These are phyloP conservation scores for Poeciliopsis turneri DNA, from an alignment of 2,797 vertebrate species.

Conservation along the genomic window DNA sequence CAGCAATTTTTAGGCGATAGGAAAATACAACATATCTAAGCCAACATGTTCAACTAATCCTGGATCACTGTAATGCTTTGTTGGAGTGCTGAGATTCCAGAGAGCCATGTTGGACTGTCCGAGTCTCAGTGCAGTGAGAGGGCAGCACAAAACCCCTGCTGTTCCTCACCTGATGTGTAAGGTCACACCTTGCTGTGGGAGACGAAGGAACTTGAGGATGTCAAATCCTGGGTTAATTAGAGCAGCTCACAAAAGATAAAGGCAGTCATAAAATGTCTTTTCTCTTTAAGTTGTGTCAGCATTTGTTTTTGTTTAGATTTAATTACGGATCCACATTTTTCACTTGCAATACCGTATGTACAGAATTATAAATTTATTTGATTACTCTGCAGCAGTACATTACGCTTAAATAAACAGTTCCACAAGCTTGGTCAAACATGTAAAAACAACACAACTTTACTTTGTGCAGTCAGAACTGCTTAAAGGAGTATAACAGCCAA, in stretches of 20 bases:
- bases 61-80: conserved; percentile 50
- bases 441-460: too few relatives aligned
- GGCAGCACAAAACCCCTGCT: conserved; percentile 63
- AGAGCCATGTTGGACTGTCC: conserved; percentile 67
- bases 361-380: too few relatives aligned
- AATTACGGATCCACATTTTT: neutral
- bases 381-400: too few relatives aligned
- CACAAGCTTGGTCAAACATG: too few relatives aligned
- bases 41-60: too few relatives aligned
- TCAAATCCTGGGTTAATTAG: neutral
- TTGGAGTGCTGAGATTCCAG: conserved; percentile 68
- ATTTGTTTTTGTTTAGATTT: conserved; percentile 16
- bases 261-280: neutral
- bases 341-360: too few relatives aligned
- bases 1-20: too few relatives aligned
- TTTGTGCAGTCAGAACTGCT: too few relatives aligned
- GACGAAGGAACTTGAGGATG: conserved; percentile 26
- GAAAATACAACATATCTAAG: too few relatives aligned
- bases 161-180: conserved; percentile 69
- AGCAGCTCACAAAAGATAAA: neutral
- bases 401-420: too few relatives aligned
- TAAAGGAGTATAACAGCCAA: too few relatives aligned
- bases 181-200: conserved; percentile 43
- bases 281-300: neutral
- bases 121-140: conserved; percentile 43